phyloP scores from a whole-genome alignment of 2,888 invertebrate genomes.

The Neelides folsomi region DNA sequence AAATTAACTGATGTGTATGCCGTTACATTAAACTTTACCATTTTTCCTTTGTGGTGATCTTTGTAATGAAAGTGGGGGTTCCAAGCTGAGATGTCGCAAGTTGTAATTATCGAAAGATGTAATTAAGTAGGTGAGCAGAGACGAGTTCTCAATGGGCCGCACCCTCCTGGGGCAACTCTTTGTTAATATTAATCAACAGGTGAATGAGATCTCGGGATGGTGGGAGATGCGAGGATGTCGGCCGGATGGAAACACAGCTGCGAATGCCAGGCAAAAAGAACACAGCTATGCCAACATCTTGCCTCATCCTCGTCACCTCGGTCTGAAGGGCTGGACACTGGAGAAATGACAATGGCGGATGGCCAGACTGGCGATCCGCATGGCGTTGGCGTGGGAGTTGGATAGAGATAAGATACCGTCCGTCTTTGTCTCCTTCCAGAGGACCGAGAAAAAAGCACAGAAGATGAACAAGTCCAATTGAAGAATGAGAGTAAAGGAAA shows the following conservation, averaged over 20 bases:
- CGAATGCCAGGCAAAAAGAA: slow-evolving; percentile 10
- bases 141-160: too few relatives aligned
- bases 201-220: neutral
- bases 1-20: too few relatives aligned
- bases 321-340: neutral
- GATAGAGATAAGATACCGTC: slow-evolving; percentile 1
- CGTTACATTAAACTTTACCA: too few relatives aligned
- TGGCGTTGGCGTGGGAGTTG: neutral
- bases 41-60: too few relatives aligned
- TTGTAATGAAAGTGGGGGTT: too few relatives aligned
- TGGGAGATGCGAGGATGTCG: slow-evolving; percentile 12
- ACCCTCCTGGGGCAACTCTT: too few relatives aligned
- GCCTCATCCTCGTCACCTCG: slow-evolving; percentile 19
- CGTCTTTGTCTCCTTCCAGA: neutral
- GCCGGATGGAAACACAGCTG: slow-evolving; percentile 32
- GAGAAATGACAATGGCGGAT: neutral
- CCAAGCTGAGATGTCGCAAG: too few relatives aligned
- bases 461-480: neutral
- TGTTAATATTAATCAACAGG: too few relatives aligned
- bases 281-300: slow-evolving; percentile 32
- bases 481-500: neutral
- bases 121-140: too few relatives aligned
- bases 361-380: neutral
- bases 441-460: neutral
- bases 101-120: too few relatives aligned